Evolutionary conservation across 2,888 invertebrate genomes (phyloP), one percentile per base, ranked within the genome.

Genomic region (Dicyrtoma fusca): DNA sequence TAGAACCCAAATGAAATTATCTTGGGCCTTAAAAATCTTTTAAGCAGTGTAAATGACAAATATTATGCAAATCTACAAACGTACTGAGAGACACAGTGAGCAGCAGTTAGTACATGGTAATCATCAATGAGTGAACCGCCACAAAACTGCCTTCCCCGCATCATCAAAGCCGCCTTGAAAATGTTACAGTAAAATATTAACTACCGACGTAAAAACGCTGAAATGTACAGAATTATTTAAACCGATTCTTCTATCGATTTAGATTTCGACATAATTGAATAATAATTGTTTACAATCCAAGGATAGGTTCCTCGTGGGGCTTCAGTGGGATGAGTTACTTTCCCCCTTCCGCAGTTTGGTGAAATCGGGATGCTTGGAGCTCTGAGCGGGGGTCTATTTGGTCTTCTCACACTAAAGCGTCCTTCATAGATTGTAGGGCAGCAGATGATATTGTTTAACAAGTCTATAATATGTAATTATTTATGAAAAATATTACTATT

Each of bases 1-100:
- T 51, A 19, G 1, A 11, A 53, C 21, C 51, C 13, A 17, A 17
- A 53, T 19, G 19, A 11, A 19, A 21, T 11, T 23, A 53, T n/a
- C n/a, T n/a, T n/a, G n/a, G n/a, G n/a, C n/a, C n/a, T n/a, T n/a
- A n/a, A n/a, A n/a, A n/a, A n/a, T n/a, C n/a, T n/a, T n/a, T n/a
- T n/a, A n/a, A n/a, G n/a, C n/a, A n/a, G n/a, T n/a, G n/a, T n/a
- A n/a, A n/a, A n/a, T n/a, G n/a, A n/a, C n/a, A n/a, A n/a, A 34
- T 34, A 34, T 5, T 34, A 34, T 34, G 34, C 4, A 34, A 34
- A 34, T 34, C 4, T 3, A 26, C n/a, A 23, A 42, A 84, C 89
- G 88, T 86, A 94, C 94, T 92, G 91, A 49, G 92, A 92, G 23
- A 94, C 92, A 82, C 94, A 94, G 85, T 94, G 94, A 1, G 94